These are phyloP conservation scores for Rhabdornis inornatus DNA, from an alignment of 2,113 vertebrate species.

Conservation along the genomic window DNA sequence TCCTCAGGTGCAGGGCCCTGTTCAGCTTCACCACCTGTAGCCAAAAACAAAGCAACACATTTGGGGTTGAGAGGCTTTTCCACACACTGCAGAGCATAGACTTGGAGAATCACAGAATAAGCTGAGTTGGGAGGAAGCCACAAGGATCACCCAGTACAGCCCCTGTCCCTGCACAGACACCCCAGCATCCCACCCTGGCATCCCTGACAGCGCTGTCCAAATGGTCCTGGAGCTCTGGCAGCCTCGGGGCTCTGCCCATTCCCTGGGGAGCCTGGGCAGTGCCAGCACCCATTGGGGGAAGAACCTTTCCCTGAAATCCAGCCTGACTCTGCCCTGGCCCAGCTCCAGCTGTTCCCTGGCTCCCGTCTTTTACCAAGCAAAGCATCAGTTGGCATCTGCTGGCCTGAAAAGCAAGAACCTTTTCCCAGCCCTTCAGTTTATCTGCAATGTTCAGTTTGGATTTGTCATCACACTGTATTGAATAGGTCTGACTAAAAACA, in stretches of 20 bases:
- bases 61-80: not conserved
- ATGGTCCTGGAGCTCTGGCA: not conserved
- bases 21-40: not conserved
- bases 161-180: rapidly evolving
- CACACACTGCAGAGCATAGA: not conserved
- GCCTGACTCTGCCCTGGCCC: rapidly evolving
- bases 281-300: not conserved
- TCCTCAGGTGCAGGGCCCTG: not conserved
- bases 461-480: not conserved
- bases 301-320: rapidly evolving
- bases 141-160: rapidly evolving
- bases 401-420: not conserved
- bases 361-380: not conserved
- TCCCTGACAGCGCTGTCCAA: rapidly evolving
- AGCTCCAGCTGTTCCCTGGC: not conserved
- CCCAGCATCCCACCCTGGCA: not conserved
- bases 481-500: not conserved
- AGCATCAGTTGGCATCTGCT: not conserved
- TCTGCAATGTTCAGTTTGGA: not conserved
- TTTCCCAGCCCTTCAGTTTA: not conserved
- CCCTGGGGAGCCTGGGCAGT: not conserved
- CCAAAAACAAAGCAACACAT: not conserved
- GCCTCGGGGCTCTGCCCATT: not conserved
- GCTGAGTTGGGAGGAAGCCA: not conserved
- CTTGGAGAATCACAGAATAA: not conserved